These are phyloP conservation scores for Drosophila erecta DNA, from an alignment of 1,140 invertebrate genomes.

Conservation along the genomic window DNA sequence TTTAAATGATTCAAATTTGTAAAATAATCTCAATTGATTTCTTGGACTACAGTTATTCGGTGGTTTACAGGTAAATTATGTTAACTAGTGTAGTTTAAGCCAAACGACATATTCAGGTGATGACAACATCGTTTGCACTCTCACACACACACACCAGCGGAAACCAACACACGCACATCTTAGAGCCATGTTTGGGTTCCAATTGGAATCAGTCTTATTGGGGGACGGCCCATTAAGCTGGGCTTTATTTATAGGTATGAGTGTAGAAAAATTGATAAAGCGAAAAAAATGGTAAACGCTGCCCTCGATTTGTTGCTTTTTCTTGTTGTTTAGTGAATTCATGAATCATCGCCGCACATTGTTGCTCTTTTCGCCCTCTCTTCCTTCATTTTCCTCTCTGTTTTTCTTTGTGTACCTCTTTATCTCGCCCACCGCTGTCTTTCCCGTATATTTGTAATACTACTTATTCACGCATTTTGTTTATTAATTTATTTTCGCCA, in stretches of 20 bases:
- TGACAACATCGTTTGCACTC: constrained; percentile 69
- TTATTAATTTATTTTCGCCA: constrained; percentile 2
- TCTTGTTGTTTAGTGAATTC: not conserved
- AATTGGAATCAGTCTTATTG: constrained; percentile 60
- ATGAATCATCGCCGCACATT: constrained; percentile 40
- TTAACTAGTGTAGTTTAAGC: constrained; percentile 25
- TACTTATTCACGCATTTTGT: constrained; percentile 27
- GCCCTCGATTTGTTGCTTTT: constrained; percentile 47
- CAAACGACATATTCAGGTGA: constrained; percentile 60
- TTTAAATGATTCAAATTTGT: not conserved
- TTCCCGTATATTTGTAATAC: constrained; percentile 12
- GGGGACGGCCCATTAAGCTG: constrained; percentile 39
- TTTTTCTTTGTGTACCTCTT: constrained; percentile 7
- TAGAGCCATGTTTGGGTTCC: constrained; percentile 36
- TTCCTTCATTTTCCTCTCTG: not conserved
- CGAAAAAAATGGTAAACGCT: constrained; percentile 61
- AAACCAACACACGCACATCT: constrained; percentile 42
- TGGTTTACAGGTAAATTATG: not conserved
- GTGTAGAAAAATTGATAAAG: constrained; percentile 51
- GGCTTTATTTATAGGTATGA: constrained; percentile 19
- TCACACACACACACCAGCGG: constrained; percentile 11
- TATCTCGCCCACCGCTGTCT: constrained; percentile 13
- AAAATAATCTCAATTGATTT: too few relatives aligned
- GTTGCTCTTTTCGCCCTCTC: constrained; percentile 22
- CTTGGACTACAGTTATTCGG: not conserved